Evolutionary conservation across 2,113 vertebrate species (phyloP), one percentile per base, ranked within the genome.

Genomic region (Oceanites oceanicus): DNA sequence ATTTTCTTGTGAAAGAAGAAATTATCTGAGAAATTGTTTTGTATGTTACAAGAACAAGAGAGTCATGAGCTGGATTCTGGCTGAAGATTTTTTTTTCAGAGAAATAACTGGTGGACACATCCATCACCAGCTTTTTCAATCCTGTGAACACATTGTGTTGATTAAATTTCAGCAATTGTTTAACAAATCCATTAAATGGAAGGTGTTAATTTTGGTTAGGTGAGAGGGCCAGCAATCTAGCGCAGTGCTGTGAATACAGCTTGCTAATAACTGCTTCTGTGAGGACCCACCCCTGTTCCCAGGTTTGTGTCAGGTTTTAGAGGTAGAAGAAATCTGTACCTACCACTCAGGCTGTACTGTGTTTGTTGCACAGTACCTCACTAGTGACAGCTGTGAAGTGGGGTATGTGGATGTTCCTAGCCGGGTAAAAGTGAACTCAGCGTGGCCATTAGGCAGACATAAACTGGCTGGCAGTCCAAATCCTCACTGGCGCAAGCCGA

Each of bases 101-200:
- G 44, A 8, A 40, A 2, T 6, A 47, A 12, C 0, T 1, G 72
- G 17, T 18, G 20, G 13, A 11, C 15, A 4, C 21, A 18, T 32
- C 29, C 20, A 13, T 55, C 7, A 8, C 29, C 22, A 8, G 38
- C 40, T 53, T 50, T 50, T 36, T 42, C 29, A 7, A 1, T 53
- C n/a, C 34, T n/a, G 7, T 34, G 27, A 44, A 30, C 45, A 4
- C 5, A 0, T 1, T 2, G 25, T 34, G 6, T 5, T 3, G 1
- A 18, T 42, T 5, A 6, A 8, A 32, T 8, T 4, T 22, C 42
- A 36, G 21, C 25, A 11, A 8, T 12, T 11, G 27, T 27, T 20
- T n/a, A 36, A 36, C 10, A 5, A 17, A 45, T 27, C 36, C 3
- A 2, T 30, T 30, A 4, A 26, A 18, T 14, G 42, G 32, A 55